Evolutionary conservation across 1,140 invertebrate genomes (phyloP).

Genomic region (Amyelois transitella): DNA sequence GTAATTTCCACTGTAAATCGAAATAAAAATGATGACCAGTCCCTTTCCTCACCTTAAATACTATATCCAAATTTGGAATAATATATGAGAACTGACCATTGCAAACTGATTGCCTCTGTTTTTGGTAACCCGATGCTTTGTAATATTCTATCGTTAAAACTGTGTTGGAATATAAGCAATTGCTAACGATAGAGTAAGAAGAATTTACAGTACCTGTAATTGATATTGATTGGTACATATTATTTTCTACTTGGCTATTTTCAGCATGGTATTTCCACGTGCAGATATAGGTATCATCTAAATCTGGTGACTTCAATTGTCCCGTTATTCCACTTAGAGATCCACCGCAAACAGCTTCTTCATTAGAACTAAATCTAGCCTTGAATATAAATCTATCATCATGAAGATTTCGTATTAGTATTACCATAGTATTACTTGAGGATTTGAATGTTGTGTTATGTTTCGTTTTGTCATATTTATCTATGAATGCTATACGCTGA

Average conservation of each 20-base stretch:
- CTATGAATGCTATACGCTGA: constrained; percentile 32
- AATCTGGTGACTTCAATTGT: constrained; percentile 34
- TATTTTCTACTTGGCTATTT: constrained; percentile 4
- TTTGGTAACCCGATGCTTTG: constrained; percentile 10
- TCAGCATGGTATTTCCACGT: constrained; percentile 41
- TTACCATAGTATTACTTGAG: constrained; percentile 77
- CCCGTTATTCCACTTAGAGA: constrained; percentile 33
- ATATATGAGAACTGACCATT: constrained; percentile 32
- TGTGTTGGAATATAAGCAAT: constrained; percentile 36
- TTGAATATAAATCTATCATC: constrained; percentile 78
- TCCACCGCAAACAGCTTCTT: constrained; percentile 67
- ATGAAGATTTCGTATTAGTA: constrained; percentile 72
- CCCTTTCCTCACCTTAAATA: constrained; percentile 38
- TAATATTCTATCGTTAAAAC: constrained; percentile 32
- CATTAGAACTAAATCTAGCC: constrained; percentile 75
- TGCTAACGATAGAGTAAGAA: constrained; percentile 16
- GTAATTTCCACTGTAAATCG: constrained; percentile 58
- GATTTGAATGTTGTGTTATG: constrained; percentile 70
- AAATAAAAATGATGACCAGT: constrained; percentile 38
- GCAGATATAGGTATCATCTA: constrained; percentile 43
- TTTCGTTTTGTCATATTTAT: constrained; percentile 24
- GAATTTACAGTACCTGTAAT: constrained; percentile 31
- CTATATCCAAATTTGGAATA: constrained; percentile 36
- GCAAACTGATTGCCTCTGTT: constrained; percentile 16
- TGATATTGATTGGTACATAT: constrained; percentile 33